Percentiles rank a stretch among this genome's conserved stretches.
Conservation (phyloP, 2,888 invertebrate genomes). For the Melikaiella ostensackeni region DNA sequence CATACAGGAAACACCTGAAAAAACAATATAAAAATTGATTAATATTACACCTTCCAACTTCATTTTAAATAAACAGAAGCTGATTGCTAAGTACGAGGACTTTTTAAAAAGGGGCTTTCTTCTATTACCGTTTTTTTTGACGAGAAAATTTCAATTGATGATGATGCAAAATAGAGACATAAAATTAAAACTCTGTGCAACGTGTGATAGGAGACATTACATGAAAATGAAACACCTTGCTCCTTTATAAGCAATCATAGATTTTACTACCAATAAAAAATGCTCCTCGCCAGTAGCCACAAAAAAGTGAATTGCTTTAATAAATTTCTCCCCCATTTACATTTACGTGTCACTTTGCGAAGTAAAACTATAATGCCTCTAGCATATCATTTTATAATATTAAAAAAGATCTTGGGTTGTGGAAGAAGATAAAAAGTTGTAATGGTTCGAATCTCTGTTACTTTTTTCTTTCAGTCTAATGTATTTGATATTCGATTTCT, state of each 20-base stretch:
- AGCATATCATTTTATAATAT: background rate
- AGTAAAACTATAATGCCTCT: background rate
- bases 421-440: no score
- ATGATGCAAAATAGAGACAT: conserved; percentile 37
- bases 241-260: conserved; percentile 24
- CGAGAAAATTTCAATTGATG: conserved; percentile 15
- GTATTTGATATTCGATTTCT: no score
- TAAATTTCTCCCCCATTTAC: conserved; percentile 27
- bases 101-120: background rate
- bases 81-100: background rate
- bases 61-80: background rate
- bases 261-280: conserved; percentile 36
- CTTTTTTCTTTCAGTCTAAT: no score
- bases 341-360: conserved; percentile 27
- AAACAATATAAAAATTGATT: conserved; percentile 10
- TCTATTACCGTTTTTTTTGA: background rate
- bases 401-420: no score
- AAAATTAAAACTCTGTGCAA: conserved; percentile 38
- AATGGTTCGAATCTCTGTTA: no score
- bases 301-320: conserved; percentile 35
- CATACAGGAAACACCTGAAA: conserved; percentile 87
- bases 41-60: conserved; percentile 35
- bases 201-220: conserved; percentile 39
- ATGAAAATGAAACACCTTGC: conserved; percentile 20
- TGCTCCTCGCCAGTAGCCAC: conserved; percentile 8